A percentile compares a stretch with the other conserved stretches of the same genome.
Conservation (phyloP, 1,140 invertebrate genomes). For the Philotrypesis tridentata region DNA sequence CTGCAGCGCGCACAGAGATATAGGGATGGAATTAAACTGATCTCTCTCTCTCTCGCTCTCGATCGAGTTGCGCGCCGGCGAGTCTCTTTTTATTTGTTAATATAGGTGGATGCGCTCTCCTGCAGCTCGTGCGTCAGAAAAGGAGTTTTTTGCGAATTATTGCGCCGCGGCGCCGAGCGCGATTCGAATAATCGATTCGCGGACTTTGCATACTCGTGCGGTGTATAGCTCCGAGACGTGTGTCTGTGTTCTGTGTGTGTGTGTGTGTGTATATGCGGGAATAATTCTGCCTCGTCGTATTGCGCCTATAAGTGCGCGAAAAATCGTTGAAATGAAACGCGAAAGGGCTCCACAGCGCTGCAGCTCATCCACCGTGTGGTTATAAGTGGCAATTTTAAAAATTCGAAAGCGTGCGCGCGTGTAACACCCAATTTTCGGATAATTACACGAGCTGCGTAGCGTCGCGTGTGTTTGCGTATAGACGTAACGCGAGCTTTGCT, state of each 20-base stretch:
- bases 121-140: neutral
- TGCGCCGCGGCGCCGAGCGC: too few relatives aligned
- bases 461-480: too few relatives aligned
- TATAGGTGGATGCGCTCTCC: too few relatives aligned
- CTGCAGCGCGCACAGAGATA: neutral
- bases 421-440: neutral
- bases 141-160: neutral
- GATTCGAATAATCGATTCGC: constrained; percentile 21
- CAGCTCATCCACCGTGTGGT: neutral
- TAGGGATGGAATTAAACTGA: constrained; percentile 15
- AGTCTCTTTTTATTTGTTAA: neutral
- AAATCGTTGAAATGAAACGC: too few relatives aligned
- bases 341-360: neutral
- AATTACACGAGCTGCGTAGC: too few relatives aligned
- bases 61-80: neutral
- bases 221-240: neutral
- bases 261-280: too few relatives aligned
- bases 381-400: too few relatives aligned
- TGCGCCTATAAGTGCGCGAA: too few relatives aligned
- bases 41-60: neutral
- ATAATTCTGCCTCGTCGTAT: too few relatives aligned
- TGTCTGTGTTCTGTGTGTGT: neutral
- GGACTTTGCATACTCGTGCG: constrained; percentile 11
- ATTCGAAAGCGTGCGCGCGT: too few relatives aligned
- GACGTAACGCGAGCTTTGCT: too few relatives aligned